These are phyloP conservation scores for Barypeithes pellucidus DNA, from an alignment of 2,888 invertebrate genomes.

Conservation along the genomic window DNA sequence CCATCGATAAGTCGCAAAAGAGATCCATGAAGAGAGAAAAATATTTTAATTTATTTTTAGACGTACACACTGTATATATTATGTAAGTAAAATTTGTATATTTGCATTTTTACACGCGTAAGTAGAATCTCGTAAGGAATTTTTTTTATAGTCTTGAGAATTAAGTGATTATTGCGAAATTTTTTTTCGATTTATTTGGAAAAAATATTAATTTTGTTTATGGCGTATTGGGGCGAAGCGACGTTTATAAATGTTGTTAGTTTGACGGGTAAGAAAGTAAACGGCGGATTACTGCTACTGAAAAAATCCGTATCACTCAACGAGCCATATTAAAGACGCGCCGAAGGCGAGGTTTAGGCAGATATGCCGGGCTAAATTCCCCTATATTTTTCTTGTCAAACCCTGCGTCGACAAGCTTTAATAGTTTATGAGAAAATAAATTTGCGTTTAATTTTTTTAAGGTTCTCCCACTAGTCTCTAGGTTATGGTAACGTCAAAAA, in stretches of 20 bases:
- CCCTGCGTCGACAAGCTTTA: not conserved
- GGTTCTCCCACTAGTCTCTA: not conserved
- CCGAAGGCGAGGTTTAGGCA: too few species aligned
- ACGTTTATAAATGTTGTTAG: not conserved
- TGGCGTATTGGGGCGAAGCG: not conserved
- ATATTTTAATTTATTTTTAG: slow-evolving; percentile 25
- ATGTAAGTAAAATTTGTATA: slow-evolving; percentile 45
- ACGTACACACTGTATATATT: slow-evolving; percentile 37
- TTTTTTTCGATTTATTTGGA: slow-evolving; percentile 8
- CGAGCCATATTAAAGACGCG: too few species aligned
- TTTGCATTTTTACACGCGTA: slow-evolving; percentile 36
- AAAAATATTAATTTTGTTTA: not conserved
- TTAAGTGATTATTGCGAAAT: slow-evolving; percentile 14
- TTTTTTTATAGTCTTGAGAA: slow-evolving; percentile 18
- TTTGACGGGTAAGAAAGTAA: too few species aligned
- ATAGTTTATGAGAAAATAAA: not conserved
- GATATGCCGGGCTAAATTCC: too few species aligned
- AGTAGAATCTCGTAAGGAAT: slow-evolving; percentile 29
- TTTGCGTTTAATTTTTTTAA: not conserved
- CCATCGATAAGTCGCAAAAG: not conserved
- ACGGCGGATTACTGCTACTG: too few species aligned
- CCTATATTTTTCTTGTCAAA: not conserved
- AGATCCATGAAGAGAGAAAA: not conserved
- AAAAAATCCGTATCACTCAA: too few species aligned
- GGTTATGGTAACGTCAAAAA: not conserved